phyloP scores from a whole-genome alignment of 1,140 invertebrate species.

The Zaprionus africanus region DNA sequence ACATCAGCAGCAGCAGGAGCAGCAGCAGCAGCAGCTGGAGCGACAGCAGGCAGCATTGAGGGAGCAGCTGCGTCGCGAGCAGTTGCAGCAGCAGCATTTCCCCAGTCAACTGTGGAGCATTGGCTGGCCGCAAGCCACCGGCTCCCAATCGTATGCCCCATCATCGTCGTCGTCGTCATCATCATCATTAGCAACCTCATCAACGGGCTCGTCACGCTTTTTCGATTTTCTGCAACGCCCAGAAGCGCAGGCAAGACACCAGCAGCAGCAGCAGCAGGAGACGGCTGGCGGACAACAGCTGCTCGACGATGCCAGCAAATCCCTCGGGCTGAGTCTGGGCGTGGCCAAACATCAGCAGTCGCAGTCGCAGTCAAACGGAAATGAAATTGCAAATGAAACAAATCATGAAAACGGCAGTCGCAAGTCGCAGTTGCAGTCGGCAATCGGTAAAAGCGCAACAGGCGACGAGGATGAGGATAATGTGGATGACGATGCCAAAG shows the following conservation, averaged over 20 bases:
- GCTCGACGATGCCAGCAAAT: constrained; percentile 67
- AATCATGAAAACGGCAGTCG: constrained; percentile 60
- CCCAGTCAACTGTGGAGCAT: constrained; percentile 69
- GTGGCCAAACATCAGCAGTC: constrained; percentile 51
- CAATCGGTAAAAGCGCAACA: constrained; percentile 53
- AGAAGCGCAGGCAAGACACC: constrained; percentile 33
- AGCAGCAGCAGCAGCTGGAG: constrained; percentile 36
- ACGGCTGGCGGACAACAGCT: constrained; percentile 33
- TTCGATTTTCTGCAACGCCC: constrained; percentile 63
- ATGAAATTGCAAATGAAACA: constrained; percentile 76
- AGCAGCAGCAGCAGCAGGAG: constrained; percentile 15
- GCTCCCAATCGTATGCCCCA: constrained; percentile 16
- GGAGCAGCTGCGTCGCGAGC: constrained; percentile 47
- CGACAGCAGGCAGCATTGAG: constrained; percentile 28
- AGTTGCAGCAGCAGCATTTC: constrained; percentile 62
- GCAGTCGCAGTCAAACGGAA: constrained; percentile 63
- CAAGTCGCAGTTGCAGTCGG: constrained; percentile 25
- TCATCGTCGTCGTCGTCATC: constrained; percentile 11
- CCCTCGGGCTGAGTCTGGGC: constrained; percentile 41
- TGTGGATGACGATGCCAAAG: constrained; percentile 27
- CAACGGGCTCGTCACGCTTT: constrained; percentile 51
- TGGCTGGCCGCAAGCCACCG: constrained; percentile 43
- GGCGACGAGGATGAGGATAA: constrained; percentile 25
- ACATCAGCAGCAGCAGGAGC: constrained; percentile 32
- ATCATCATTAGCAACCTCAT: constrained; percentile 3